phyloP scores from a whole-genome alignment of 2,113 vertebrate genomes.

The Ovis canadensis region DNA sequence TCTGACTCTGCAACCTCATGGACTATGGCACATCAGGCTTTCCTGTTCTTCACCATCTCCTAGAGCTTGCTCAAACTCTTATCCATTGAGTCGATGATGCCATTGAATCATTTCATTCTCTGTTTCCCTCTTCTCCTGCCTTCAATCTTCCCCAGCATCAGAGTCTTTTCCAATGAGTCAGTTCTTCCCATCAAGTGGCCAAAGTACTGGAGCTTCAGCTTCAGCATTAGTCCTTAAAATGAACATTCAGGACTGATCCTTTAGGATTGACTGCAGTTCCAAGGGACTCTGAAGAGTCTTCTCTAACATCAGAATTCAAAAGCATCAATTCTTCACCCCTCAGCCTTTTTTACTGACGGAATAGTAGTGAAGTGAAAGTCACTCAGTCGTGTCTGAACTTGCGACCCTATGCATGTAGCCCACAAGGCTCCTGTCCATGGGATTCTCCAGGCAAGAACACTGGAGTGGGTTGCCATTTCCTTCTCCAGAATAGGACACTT shows the following conservation, averaged over 20 bases:
- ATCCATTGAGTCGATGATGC: not conserved
- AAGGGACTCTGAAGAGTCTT: not conserved
- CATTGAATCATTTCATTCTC: not conserved
- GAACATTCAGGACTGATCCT: not conserved
- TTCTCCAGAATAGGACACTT: not conserved
- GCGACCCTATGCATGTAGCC: no score
- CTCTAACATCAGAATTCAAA: not conserved
- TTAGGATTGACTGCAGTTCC: not conserved
- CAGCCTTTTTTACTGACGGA: not conserved
- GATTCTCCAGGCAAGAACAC: no score
- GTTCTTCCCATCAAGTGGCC: not conserved
- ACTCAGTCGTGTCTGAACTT: no score
- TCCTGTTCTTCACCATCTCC: not conserved
- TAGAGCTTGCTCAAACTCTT: not conserved
- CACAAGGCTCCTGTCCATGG: no score
- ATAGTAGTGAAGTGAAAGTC: not conserved
- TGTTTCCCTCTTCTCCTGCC: not conserved
- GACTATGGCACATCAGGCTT: not conserved
- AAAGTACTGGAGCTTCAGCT: not conserved
- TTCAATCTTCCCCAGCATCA: not conserved
- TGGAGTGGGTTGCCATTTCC: no score
- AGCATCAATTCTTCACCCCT: not conserved
- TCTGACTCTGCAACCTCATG: not conserved
- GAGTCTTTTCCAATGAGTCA: not conserved
- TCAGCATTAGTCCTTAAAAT: not conserved